Percentiles rank a stretch among this genome's conserved stretches.
Conservation (phyloP, 2,888 invertebrate genomes). For the Orthonychiurus folsomi region DNA sequence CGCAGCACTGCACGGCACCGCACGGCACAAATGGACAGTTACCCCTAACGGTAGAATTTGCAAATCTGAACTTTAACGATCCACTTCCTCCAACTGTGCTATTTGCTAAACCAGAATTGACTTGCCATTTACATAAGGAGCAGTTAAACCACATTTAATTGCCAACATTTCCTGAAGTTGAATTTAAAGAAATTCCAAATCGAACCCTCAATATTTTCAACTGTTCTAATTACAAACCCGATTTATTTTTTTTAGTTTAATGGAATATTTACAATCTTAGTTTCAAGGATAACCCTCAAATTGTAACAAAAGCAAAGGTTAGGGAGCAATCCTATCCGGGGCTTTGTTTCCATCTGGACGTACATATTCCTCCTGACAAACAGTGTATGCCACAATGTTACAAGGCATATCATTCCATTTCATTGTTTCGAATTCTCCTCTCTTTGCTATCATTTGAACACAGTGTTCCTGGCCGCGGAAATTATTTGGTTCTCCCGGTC, state of each 20-base stretch:
- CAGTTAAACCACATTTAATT: background rate
- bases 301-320: background rate
- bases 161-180: background rate
- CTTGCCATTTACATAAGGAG: background rate
- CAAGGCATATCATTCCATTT: constrained; percentile 23
- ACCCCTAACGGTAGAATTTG: too few relatives aligned
- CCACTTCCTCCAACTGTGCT: too few relatives aligned
- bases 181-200: too few relatives aligned
- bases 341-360: background rate
- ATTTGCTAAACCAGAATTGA: too few relatives aligned
- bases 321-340: background rate
- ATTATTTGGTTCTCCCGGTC: constrained; percentile 26
- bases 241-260: too few relatives aligned
- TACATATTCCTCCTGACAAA: constrained; percentile 19
- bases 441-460: constrained; percentile 16
- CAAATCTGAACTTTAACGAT: too few relatives aligned
- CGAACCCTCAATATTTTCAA: too few relatives aligned
- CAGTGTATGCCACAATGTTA: constrained; percentile 11
- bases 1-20: too few relatives aligned
- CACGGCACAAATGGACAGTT: too few relatives aligned
- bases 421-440: background rate
- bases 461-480: constrained; percentile 20
- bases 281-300: too few relatives aligned
- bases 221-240: too few relatives aligned
- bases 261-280: too few relatives aligned